Evolutionary conservation across 2,888 invertebrate species (phyloP).

Genomic region (Ligdia adustata): DNA sequence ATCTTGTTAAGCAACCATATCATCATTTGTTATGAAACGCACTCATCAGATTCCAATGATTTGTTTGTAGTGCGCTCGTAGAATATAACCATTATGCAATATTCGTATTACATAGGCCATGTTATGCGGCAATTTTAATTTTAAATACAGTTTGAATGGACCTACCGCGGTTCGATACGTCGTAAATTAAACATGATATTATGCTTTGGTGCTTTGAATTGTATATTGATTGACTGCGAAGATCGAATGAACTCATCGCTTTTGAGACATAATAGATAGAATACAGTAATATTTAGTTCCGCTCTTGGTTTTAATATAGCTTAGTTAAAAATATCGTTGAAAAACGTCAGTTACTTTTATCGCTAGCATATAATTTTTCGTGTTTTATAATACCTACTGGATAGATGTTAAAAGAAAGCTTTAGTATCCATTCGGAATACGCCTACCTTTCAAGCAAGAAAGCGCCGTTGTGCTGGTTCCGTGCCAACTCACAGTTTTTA

Average conservation of each 20-base stretch:
- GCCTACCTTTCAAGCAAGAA: too few species aligned
- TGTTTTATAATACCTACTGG: too few species aligned
- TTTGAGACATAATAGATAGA: conserved; percentile 5
- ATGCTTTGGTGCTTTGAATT: conserved; percentile 19
- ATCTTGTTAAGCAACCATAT: conserved; percentile 73
- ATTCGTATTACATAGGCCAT: conserved; percentile 9
- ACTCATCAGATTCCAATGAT: conserved; percentile 42
- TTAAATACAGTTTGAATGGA: conserved; percentile 36
- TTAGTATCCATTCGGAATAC: too few species aligned
- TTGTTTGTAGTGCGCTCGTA: conserved; percentile 35
- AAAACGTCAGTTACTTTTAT: too few species aligned
- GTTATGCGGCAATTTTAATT: conserved; percentile 37
- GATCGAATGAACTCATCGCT: conserved; percentile 15
- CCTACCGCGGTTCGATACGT: conserved; percentile 33
- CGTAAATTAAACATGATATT: conserved; percentile 21
- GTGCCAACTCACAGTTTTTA: too few species aligned
- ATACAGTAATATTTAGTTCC: too few species aligned
- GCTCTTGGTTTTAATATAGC: too few species aligned
- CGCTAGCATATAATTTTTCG: too few species aligned
- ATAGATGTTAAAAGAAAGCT: too few species aligned
- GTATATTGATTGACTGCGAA: conserved; percentile 19
- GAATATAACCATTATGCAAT: conserved; percentile 29
- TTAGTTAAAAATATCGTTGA: too few species aligned
- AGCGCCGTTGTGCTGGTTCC: too few species aligned
- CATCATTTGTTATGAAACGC: conserved; percentile 66